A percentile compares a stretch with the other conserved stretches of the same genome.
Evolutionary conservation across 2,888 invertebrate species (phyloP).

Genomic region (Aphidius colemani): DNA sequence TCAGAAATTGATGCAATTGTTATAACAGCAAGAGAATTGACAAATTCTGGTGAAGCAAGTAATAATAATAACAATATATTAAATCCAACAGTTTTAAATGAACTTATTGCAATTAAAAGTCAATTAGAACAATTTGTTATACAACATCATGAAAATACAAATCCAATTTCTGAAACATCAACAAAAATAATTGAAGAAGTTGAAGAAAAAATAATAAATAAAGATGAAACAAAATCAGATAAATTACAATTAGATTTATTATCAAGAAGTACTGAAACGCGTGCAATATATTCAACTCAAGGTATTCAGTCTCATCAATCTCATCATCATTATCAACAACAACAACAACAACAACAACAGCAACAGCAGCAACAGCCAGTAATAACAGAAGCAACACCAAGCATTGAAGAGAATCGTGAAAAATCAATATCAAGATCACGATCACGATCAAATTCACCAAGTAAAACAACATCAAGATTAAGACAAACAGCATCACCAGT

Average conservation of each 20-base stretch:
- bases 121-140: slow-evolving; percentile 45
- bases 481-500: slow-evolving; percentile 55
- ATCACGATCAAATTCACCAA: slow-evolving; percentile 42
- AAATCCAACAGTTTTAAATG: slow-evolving; percentile 54
- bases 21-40: slow-evolving; percentile 74
- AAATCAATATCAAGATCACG: slow-evolving; percentile 22
- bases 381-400: slow-evolving; percentile 48
- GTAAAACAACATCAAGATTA: slow-evolving; percentile 37
- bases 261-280: slow-evolving; percentile 33
- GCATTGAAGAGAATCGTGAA: slow-evolving; percentile 48
- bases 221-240: slow-evolving; percentile 7
- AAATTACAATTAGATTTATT: slow-evolving; percentile 33
- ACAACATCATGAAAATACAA: slow-evolving; percentile 31
- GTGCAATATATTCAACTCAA: slow-evolving; percentile 57
- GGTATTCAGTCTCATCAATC: slow-evolving; percentile 37
- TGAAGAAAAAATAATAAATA: slow-evolving; percentile 8
- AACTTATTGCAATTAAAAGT: slow-evolving; percentile 54
- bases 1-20: slow-evolving; percentile 80
- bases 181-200: slow-evolving; percentile 27
- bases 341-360: background rate
- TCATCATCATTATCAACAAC: slow-evolving; percentile 23
- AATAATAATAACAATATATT: slow-evolving; percentile 67
- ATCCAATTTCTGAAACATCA: slow-evolving; percentile 33
- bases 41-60: slow-evolving; percentile 66
- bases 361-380: background rate